Percentiles rank a stretch among this genome's conserved stretches.
Evolutionary conservation across 2,113 vertebrate species (phyloP).

Genomic region (Heptranchias perlo): DNA sequence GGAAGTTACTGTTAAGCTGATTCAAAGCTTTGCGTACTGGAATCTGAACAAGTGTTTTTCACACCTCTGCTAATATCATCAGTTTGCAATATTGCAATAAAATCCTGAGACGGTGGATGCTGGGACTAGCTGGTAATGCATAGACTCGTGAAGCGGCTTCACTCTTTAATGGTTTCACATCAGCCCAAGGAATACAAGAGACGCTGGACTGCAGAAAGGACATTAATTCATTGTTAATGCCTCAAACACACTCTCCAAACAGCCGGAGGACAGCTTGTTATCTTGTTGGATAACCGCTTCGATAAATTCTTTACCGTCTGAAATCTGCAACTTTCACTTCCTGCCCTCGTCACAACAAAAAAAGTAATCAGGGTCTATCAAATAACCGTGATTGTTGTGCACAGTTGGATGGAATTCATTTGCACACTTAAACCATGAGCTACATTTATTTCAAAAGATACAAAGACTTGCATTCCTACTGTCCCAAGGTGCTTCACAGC

Average conservation of each 20-base stretch:
- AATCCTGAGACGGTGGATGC: background rate
- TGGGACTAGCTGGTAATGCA: background rate
- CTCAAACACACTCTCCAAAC: background rate
- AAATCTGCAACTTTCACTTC: conserved; percentile 5
- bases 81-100: background rate
- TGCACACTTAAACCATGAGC: background rate
- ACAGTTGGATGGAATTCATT: background rate
- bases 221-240: background rate
- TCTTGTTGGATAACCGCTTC: background rate
- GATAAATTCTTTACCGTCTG: background rate
- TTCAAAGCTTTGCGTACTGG: background rate
- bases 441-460: background rate
- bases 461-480: too few species aligned
- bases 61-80: background rate
- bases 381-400: background rate
- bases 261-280: background rate
- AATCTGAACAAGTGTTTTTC: background rate
- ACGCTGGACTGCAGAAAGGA: background rate
- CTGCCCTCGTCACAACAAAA: too few species aligned
- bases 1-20: background rate
- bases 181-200: background rate
- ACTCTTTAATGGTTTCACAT: background rate
- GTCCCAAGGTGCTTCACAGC: too few species aligned
- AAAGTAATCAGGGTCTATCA: too few species aligned
- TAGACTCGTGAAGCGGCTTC: background rate